These are phyloP conservation scores for Lagria hirta DNA, from an alignment of 2,888 invertebrate genomes.

Conservation along the genomic window DNA sequence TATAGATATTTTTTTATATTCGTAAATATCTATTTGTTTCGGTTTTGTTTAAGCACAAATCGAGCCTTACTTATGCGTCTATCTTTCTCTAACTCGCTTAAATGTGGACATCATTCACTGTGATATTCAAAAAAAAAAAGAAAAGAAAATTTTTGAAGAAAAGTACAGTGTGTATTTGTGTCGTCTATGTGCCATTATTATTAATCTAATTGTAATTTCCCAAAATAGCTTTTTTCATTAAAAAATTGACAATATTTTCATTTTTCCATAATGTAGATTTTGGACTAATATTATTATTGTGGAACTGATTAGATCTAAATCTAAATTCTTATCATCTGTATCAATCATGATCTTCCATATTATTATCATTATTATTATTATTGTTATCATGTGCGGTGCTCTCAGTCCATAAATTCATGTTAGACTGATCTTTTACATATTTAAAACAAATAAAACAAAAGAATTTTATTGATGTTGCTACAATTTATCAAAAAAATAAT, in stretches of 20 bases:
- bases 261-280: no score
- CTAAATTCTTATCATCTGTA: constrained; percentile 32
- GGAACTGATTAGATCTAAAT: constrained; percentile 40
- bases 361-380: no score
- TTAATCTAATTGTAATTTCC: no score
- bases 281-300: no score
- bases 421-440: constrained; percentile 27
- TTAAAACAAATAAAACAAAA: no score
- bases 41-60: no score
- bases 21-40: no score
- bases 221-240: no score
- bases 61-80: constrained; percentile 40
- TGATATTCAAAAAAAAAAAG: no score
- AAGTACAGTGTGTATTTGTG: constrained; percentile 51
- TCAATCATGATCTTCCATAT: constrained; percentile 44
- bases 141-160: no score
- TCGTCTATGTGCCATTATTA: constrained; percentile 50
- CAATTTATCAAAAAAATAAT: no score
- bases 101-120: constrained; percentile 50
- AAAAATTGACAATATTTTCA: constrained; percentile 38
- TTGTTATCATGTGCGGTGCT: constrained; percentile 36
- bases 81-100: constrained; percentile 39
- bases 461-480: constrained; percentile 27
- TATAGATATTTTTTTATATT: constrained; percentile 54
- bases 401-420: constrained; percentile 28